These are phyloP conservation scores for Rhynchophorus ferrugineus DNA, from an alignment of 1,140 invertebrate genomes.

Conservation along the genomic window DNA sequence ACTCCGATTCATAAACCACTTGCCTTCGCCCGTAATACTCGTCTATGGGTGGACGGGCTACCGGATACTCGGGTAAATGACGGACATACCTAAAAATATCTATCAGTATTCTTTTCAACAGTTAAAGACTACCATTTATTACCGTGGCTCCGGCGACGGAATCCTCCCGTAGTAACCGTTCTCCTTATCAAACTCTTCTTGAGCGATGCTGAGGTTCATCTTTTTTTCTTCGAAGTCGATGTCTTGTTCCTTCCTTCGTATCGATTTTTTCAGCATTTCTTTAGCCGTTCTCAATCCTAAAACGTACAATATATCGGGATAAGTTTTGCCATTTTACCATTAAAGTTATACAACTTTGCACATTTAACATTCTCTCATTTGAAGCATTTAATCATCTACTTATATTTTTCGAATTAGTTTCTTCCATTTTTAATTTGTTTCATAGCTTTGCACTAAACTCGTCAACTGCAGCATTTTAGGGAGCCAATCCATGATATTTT, in stretches of 20 bases:
- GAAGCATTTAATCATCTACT: no score
- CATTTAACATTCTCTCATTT: no score
- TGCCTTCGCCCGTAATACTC: conserved; percentile 35
- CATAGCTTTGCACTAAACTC: no score
- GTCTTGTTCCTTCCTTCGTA: conserved; percentile 88
- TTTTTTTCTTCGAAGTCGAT: conserved; percentile 96
- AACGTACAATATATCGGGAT: no score
- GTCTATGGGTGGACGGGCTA: conserved; percentile 29
- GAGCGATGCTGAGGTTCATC: conserved; percentile 76
- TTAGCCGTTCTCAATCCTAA: conserved; percentile 72
- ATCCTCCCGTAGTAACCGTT: conserved; percentile 67
- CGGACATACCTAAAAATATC: conserved; percentile 30
- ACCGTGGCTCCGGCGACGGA: conserved; percentile 40
- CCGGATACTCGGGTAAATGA: conserved; percentile 35
- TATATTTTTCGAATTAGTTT: no score
- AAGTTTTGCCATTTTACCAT: no score
- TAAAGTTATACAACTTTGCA: no score
- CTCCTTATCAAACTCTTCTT: conserved; percentile 84
- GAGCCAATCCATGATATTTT: no score
- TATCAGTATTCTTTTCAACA: no score
- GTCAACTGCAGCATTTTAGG: no score
- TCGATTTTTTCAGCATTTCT: conserved; percentile 85
- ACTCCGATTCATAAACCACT: conserved; percentile 37
- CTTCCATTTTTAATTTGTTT: no score
- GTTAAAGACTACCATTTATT: background rate